Evolutionary conservation across 2,888 invertebrate species (phyloP).

Genomic region (Ichneumoninae sp.): DNA sequence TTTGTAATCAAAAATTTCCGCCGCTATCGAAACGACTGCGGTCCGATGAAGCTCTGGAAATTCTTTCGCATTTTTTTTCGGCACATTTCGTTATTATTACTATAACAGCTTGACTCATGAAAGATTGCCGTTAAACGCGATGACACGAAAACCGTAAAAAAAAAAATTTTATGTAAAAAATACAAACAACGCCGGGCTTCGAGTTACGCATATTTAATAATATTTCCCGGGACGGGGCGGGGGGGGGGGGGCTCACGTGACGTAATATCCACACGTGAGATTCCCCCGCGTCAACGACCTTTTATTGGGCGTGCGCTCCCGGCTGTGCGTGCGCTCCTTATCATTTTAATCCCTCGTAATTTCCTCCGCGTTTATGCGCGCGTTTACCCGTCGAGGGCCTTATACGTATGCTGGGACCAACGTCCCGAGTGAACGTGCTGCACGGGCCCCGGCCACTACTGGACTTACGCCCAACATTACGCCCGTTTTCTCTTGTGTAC

Average conservation of each 20-base stretch:
- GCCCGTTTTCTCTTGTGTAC: slow-evolving; percentile 49
- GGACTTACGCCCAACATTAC: slow-evolving; percentile 61
- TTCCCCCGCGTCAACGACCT: slow-evolving; percentile 74
- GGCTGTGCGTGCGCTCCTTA: slow-evolving; percentile 71
- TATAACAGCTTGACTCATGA: not conserved
- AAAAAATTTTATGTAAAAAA: not conserved
- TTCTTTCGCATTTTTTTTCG: not conserved
- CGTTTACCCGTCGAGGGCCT: slow-evolving; percentile 48
- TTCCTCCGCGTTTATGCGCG: slow-evolving; percentile 68
- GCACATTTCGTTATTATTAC: not conserved
- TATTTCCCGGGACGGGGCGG: slow-evolving; percentile 23
- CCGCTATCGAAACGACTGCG: not conserved
- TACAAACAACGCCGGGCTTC: slow-evolving; percentile 35
- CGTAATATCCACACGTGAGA: slow-evolving; percentile 46
- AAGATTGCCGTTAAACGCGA: not conserved
- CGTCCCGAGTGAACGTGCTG: slow-evolving; percentile 56
- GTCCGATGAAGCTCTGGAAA: not conserved
- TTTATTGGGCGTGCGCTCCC: slow-evolving; percentile 70
- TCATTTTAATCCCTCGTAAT: slow-evolving; percentile 77
- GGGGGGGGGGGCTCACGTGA: slow-evolving; percentile 26
- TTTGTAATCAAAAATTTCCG: not conserved
- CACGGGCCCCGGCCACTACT: slow-evolving; percentile 50
- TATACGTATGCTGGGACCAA: slow-evolving; percentile 60
- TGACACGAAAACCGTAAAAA: not conserved
- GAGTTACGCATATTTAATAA: slow-evolving; percentile 51